Evolutionary conservation across 2,797 vertebrate genomes (phyloP).

Genomic region (Picus viridis): DNA sequence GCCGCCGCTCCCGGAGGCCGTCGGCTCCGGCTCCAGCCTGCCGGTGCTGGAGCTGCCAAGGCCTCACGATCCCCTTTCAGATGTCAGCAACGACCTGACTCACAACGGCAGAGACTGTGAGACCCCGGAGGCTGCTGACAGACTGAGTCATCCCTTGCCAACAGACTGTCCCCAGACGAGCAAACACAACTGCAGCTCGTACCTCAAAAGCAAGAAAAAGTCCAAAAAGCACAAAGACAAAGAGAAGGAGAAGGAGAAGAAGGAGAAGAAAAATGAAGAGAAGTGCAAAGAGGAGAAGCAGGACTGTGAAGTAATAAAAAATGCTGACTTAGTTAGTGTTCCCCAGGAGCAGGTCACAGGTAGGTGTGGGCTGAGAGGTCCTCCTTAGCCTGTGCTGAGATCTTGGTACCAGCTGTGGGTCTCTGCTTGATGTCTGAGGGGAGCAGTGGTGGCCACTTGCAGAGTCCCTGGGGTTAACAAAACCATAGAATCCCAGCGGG

Average conservation of each 20-base stretch:
- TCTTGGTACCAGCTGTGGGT: accelerated
- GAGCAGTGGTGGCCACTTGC: not conserved
- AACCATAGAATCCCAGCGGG: not conserved
- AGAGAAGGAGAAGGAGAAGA: conserved; percentile 91
- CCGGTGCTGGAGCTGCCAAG: conserved; percentile 84
- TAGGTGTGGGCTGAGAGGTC: conserved; percentile 46
- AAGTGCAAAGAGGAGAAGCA: conserved; percentile 64
- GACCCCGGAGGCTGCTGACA: conserved; percentile 80
- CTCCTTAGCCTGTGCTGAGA: not conserved
- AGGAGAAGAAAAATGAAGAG: conserved; percentile 76
- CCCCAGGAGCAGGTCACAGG: conserved; percentile 83
- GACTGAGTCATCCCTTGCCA: conserved; percentile 78
- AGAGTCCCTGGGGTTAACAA: not conserved
- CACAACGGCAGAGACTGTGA: conserved; percentile 90
- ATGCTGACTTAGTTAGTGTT: conserved; percentile 76
- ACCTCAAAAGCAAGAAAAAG: conserved; percentile 90
- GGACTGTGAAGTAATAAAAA: conserved; percentile 76
- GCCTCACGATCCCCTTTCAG: conserved; percentile 88
- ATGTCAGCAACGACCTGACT: conserved; percentile 91
- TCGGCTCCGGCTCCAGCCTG: conserved; percentile 77
- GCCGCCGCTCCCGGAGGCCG: conserved; percentile 28
- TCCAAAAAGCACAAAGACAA: conserved; percentile 98
- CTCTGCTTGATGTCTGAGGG: not conserved
- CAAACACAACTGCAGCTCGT: conserved; percentile 71
- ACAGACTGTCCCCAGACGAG: conserved; percentile 68